phyloP scores from a whole-genome alignment of 2,797 vertebrate genomes.

The Coranthus polyacanthus region DNA sequence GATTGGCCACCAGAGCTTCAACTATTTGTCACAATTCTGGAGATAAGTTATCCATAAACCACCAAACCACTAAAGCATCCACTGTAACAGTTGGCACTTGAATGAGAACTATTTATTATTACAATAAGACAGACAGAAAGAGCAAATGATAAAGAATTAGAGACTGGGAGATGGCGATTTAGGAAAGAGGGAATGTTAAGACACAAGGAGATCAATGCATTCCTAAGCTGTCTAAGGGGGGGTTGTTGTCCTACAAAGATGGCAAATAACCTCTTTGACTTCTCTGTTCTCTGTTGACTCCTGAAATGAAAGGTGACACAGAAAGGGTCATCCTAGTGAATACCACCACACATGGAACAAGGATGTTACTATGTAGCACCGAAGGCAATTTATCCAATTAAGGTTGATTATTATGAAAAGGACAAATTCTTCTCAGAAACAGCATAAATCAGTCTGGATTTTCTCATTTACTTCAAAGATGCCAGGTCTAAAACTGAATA shows the following conservation, averaged over 20 bases:
- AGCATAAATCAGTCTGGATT: conserved; percentile 12
- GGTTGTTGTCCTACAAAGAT: conserved; percentile 66
- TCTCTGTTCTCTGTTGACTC: conserved; percentile 75
- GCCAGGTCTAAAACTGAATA: conserved; percentile 21
- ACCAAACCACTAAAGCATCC: conserved; percentile 35
- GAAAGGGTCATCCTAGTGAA: conserved; percentile 80
- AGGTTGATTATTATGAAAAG: conserved; percentile 41
- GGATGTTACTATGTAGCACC: conserved; percentile 70
- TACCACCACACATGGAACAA: conserved; percentile 76
- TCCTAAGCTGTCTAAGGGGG: conserved; percentile 70
- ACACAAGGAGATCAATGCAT: conserved; percentile 82
- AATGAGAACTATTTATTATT: conserved; percentile 42
- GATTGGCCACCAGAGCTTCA: conserved; percentile 11
- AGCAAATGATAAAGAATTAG: conserved; percentile 18
- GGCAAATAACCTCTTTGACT: conserved; percentile 80
- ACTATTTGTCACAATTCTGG: conserved; percentile 42
- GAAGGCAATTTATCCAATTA: conserved; percentile 44
- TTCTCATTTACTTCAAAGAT: conserved; percentile 31
- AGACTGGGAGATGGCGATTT: conserved; percentile 28
- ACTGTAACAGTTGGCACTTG: conserved; percentile 1
- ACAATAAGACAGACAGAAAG: conserved; percentile 16
- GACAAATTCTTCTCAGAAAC: conserved; percentile 37
- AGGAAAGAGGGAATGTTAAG: conserved; percentile 62
- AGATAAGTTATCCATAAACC: conserved; percentile 54
- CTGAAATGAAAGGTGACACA: conserved; percentile 79